Evolutionary conservation across 2,888 invertebrate species (phyloP).

Genomic region (Aplocera efformata): DNA sequence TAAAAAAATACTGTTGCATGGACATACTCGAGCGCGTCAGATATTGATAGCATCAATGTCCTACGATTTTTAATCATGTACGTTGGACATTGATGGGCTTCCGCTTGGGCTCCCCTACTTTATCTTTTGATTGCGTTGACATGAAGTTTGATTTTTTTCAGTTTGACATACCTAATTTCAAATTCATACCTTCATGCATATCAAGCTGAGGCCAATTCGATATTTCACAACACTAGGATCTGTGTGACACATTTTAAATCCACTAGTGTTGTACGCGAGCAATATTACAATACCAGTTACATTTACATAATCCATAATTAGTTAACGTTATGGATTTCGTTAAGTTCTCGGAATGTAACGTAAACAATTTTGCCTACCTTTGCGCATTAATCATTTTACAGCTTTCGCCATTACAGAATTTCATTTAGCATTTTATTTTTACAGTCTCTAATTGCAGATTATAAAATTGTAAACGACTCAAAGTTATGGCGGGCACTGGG

Average conservation of each 20-base stretch:
- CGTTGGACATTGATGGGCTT: too few species aligned
- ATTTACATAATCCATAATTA: slow-evolving; percentile 49
- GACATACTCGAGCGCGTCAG: slow-evolving; percentile 12
- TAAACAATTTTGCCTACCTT: slow-evolving; percentile 50
- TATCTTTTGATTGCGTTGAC: too few species aligned
- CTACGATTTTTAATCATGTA: too few species aligned
- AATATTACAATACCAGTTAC: not conserved
- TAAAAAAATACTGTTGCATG: slow-evolving; percentile 15
- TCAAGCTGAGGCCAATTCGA: too few species aligned
- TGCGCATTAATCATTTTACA: slow-evolving; percentile 59
- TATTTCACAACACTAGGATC: too few species aligned
- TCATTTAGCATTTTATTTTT: slow-evolving; percentile 77
- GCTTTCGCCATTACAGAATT: slow-evolving; percentile 58
- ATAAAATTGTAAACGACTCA: slow-evolving; percentile 61
- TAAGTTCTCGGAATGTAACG: slow-evolving; percentile 53
- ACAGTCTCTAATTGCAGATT: slow-evolving; percentile 77
- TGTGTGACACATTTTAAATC: too few species aligned
- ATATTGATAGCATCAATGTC: slow-evolving; percentile 14
- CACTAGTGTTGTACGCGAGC: too few species aligned
- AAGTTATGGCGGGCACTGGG: slow-evolving; percentile 38
- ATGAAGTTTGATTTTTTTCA: too few species aligned
- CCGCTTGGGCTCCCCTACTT: too few species aligned
- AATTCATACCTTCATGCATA: too few species aligned
- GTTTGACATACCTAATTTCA: too few species aligned
- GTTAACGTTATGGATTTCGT: too few species aligned